A percentile compares a stretch with the other conserved stretches of the same genome.
These are phyloP conservation scores for Salvelinus fontinalis DNA, from an alignment of 2,113 vertebrate species.

Conservation along the genomic window DNA sequence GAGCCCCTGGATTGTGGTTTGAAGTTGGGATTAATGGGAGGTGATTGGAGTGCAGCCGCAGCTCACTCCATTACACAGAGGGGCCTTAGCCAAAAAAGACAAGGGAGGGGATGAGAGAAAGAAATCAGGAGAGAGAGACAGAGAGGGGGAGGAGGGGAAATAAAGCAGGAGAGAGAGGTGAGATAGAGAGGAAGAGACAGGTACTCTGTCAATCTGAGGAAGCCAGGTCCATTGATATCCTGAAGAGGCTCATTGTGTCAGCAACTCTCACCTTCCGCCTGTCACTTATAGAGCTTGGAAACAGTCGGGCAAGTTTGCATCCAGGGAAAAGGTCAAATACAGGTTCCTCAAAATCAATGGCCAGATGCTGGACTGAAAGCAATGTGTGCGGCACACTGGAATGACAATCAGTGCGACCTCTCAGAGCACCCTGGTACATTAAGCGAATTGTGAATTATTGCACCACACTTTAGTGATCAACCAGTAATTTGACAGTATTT, in stretches of 20 bases:
- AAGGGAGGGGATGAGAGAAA: not conserved
- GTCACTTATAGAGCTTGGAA: not conserved
- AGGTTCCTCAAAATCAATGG: not conserved
- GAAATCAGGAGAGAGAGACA: not conserved
- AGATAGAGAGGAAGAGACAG: slow-evolving; percentile 4
- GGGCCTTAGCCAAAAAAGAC: not conserved
- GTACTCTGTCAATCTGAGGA: not conserved
- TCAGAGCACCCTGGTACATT: not conserved
- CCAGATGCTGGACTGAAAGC: not conserved
- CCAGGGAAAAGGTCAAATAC: not conserved
- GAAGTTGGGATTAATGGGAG: slow-evolving; percentile 3
- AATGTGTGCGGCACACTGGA: not conserved
- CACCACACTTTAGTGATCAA: not conserved
- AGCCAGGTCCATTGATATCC: not conserved
- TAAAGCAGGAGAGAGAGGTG: no score
- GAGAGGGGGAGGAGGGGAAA: not conserved
- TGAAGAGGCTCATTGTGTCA: not conserved
- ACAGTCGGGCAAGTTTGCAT: not conserved
- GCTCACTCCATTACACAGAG: slow-evolving; percentile 3
- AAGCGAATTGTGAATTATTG: not conserved
- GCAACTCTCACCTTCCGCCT: not conserved
- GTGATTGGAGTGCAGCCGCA: not conserved
- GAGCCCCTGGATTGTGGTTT: not conserved
- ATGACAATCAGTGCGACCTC: not conserved
- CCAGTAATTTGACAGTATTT: not conserved